Evolutionary conservation across 92 coral and sea anemone species (phyloP).

Genomic region (Blastomussa wellsi): DNA sequence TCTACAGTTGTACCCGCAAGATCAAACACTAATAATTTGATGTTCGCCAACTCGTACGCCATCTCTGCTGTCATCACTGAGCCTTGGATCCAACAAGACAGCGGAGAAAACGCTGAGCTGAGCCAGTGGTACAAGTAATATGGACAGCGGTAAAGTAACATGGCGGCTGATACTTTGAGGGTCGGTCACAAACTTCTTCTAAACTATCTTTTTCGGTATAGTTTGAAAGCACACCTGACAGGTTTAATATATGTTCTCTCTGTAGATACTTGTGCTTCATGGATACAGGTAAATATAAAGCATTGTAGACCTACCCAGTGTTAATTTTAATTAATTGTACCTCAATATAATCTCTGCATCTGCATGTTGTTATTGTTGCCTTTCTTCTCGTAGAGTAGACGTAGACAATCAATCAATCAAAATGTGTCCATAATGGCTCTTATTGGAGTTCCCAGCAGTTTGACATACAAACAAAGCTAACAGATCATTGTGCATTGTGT

Average conservation of each 20-base stretch:
- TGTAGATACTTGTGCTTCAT: conserved; percentile 90
- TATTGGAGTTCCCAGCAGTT: no score
- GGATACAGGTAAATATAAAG: conserved; percentile 81
- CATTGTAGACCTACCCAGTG: no score
- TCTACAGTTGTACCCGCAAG: conserved; percentile 96
- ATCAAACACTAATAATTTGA: conserved; percentile 88
- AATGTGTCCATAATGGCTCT: no score
- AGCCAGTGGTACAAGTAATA: background rate
- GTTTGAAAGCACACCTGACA: background rate
- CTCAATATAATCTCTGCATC: no score
- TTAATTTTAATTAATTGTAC: no score
- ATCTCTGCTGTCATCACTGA: conserved; percentile 26
- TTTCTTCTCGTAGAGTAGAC: no score
- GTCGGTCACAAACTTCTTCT: conserved; percentile 10
- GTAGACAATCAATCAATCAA: no score
- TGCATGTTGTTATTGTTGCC: no score
- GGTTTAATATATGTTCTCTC: conserved; percentile 14
- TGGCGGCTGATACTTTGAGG: conserved; percentile 68
- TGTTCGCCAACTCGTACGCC: conserved; percentile 54
- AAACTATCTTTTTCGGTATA: background rate
- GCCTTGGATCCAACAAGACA: background rate
- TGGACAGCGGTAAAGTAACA: conserved; percentile 49
- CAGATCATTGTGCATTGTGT: no score
- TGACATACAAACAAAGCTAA: no score
- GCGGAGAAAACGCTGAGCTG: background rate